phyloP scores from a whole-genome alignment of 2,888 invertebrate genomes.

The Callinectes sapidus region DNA sequence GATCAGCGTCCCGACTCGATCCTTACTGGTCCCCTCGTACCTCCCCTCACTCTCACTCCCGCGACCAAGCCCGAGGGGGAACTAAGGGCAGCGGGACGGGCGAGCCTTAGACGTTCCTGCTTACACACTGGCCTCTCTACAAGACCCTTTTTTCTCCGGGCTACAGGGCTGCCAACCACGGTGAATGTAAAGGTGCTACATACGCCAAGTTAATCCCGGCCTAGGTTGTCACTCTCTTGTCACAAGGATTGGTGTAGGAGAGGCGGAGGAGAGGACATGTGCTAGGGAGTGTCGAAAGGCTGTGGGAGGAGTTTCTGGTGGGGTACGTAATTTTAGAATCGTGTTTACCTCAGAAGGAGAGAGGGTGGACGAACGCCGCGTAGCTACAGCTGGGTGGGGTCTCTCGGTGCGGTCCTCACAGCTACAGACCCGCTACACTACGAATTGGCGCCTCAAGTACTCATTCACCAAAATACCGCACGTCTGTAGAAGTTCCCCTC shows the following conservation, averaged over 20 bases:
- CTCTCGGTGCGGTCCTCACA: not conserved
- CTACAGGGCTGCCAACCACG: not conserved
- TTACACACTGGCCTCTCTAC: conserved; percentile 11
- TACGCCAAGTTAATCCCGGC: not conserved
- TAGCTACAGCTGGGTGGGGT: conserved; percentile 4
- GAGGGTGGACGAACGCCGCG: not conserved
- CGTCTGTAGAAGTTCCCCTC: not conserved
- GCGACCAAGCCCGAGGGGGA: conserved; percentile 17
- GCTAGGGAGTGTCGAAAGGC: not conserved
- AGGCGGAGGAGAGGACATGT: not conserved
- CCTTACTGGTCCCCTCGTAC: conserved; percentile 9
- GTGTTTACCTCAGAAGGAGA: not conserved
- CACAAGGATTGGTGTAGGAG: not conserved
- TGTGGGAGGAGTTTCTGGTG: not conserved
- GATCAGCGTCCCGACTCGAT: not conserved
- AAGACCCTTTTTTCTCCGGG: not conserved
- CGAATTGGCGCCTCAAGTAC: not conserved
- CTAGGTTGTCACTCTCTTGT: not conserved
- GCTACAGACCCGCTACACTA: not conserved
- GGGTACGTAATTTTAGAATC: conserved; percentile 24
- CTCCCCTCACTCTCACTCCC: not conserved
- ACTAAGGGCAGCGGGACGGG: not conserved
- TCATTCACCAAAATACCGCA: conserved; percentile 1
- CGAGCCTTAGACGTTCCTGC: not conserved
- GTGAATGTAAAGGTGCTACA: not conserved